A percentile compares a stretch with the other conserved stretches of the same genome.
Evolutionary conservation across 2,113 vertebrate species (phyloP).

Genomic region (Tetrao urogallus): DNA sequence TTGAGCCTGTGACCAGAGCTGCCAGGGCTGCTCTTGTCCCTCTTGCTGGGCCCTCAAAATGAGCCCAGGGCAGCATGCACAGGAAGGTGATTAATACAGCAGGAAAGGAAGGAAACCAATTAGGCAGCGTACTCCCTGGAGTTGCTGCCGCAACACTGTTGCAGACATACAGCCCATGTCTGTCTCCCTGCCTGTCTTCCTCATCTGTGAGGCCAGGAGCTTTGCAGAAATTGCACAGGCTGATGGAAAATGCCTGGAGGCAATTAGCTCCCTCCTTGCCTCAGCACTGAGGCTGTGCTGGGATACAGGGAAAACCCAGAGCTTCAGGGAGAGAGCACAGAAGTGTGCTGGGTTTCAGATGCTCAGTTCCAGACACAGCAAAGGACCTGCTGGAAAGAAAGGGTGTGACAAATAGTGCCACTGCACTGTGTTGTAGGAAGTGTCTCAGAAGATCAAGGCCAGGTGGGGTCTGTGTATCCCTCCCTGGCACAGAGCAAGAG

Average conservation of each 20-base stretch:
- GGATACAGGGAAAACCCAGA: not conserved
- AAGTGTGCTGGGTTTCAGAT: not conserved
- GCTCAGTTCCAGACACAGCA: not conserved
- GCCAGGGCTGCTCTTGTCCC: not conserved
- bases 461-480: too few relatives aligned
- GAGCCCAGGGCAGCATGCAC: not conserved
- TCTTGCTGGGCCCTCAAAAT: not conserved
- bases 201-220: not conserved
- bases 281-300: not conserved
- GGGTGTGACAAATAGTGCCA: not conserved
- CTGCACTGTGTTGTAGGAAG: not conserved
- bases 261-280: not conserved
- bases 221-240: not conserved
- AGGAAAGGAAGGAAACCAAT: slow-evolving; percentile 15
- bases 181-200: not conserved
- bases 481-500: not conserved
- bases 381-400: not conserved
- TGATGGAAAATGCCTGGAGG: not conserved
- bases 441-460: not conserved
- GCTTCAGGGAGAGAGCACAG: not conserved
- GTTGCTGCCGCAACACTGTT: not conserved
- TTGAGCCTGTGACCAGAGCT: not conserved
- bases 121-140: not conserved
- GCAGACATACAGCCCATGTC: not conserved
- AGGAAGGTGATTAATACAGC: not conserved